Evolutionary conservation across 1,140 invertebrate species (phyloP).

Genomic region (Wiebesia pumilae): DNA sequence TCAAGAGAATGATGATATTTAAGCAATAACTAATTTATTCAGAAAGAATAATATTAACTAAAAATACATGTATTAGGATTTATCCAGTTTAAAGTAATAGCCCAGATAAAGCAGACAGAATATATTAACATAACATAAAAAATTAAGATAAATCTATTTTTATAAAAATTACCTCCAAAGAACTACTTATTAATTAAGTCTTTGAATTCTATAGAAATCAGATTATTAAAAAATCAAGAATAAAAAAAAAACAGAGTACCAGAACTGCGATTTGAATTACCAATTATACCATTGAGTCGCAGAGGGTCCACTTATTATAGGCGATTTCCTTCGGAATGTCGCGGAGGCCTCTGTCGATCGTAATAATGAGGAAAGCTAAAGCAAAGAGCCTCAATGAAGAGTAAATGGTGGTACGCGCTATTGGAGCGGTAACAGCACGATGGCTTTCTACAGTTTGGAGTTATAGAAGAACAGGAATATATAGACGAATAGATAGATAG

Average conservation of each 20-base stretch:
- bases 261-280: background rate
- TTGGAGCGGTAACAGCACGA: background rate
- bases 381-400: background rate
- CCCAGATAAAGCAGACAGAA: too few relatives aligned
- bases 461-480: background rate
- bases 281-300: background rate
- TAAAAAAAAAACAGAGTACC: background rate
- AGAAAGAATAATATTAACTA: too few relatives aligned
- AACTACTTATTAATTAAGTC: background rate
- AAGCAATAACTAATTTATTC: too few relatives aligned
- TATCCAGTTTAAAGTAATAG: too few relatives aligned
- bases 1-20: too few relatives aligned
- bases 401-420: background rate
- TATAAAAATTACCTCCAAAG: too few relatives aligned
- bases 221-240: background rate
- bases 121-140: too few relatives aligned
- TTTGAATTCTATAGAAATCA: background rate
- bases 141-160: too few relatives aligned
- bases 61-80: too few relatives aligned
- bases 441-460: background rate
- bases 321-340: conserved; percentile 15
- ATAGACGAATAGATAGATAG: background rate
- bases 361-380: conserved; percentile 14
- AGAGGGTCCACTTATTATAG: conserved; percentile 11
- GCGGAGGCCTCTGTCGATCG: background rate